These are phyloP conservation scores for Luffia ferchaultella DNA, from an alignment of 2,888 invertebrate species.

Conservation along the genomic window DNA sequence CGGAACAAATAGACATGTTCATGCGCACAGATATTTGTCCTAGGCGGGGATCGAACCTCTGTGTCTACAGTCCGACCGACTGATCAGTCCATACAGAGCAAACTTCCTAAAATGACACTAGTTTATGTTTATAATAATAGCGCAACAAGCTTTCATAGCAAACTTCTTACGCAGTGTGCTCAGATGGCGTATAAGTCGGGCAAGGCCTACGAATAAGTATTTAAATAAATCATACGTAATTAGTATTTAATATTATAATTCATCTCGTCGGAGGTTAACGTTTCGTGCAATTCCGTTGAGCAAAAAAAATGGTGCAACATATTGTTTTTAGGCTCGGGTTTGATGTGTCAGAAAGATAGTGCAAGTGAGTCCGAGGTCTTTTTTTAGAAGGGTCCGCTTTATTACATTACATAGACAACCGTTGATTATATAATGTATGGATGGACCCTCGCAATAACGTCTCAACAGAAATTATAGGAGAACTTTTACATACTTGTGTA, in stretches of 20 bases:
- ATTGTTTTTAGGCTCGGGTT: not conserved
- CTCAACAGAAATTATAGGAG: too few relatives aligned
- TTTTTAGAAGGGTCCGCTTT: not conserved
- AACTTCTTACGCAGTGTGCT: not conserved
- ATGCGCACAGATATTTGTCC: too few relatives aligned
- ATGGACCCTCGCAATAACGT: not conserved
- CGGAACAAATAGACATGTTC: too few relatives aligned
- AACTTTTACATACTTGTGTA: too few relatives aligned
- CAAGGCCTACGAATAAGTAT: not conserved
- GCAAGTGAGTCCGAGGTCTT: not conserved
- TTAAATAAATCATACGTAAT: too few relatives aligned
- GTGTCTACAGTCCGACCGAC: too few relatives aligned
- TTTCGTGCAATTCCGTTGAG: not conserved
- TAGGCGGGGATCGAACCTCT: too few relatives aligned
- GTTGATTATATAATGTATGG: not conserved
- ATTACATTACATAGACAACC: not conserved
- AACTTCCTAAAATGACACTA: too few relatives aligned
- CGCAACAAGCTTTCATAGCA: too few relatives aligned
- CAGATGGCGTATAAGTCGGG: not conserved
- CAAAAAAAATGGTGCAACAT: not conserved
- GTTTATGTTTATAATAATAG: too few relatives aligned
- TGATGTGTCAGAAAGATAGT: not conserved
- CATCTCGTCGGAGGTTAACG: not conserved
- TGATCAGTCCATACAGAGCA: too few relatives aligned
- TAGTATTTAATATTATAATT: not conserved